Evolutionary conservation across 2,888 invertebrate species (phyloP), one percentile per base, ranked within the genome.

Genomic region (Electrophaes corylata): DNA sequence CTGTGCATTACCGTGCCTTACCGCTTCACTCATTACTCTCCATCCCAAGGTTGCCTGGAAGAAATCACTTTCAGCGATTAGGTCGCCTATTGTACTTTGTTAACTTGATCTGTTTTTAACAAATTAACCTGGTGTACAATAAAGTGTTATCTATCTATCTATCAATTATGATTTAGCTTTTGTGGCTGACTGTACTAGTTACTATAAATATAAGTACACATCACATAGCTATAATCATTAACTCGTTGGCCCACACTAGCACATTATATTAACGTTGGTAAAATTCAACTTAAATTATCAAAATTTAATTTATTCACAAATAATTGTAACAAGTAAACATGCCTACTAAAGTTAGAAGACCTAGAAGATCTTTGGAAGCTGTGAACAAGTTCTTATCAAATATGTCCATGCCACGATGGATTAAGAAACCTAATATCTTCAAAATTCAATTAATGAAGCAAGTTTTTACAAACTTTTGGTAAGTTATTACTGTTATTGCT

Each of bases 391-490:
- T 52, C 11, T 10, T 44, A 5, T 29, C 14, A 0, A 29, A 14
- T 8, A 11, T 39, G 10, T n/a, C 46, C 0, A 40, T 40, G 20
- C 40, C 40, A 2, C 19, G 33, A 0, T 45, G 45, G 29, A 4
- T 46, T 4, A 53, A 40, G 14, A 45, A 20, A 31, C 45, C 37
- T 5, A 39, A 14, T 1, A 20, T 53, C 11, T 12, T 46, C 3
- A 53, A 31, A 31, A 5, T 53, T 4, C 10, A 31, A 31, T 18
- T 46, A 3, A 31, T 53, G 31, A 53, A 53, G 45, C 11, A 18
- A 31, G 20, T 29, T 8, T 18, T 33, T 16, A 6, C 12, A 18
- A 46, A 14, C 14, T 16, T 46, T 40, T 53, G 53, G 53, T 54
- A 26, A 54, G 47, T 49, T 12, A 6, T 33, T n/a, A 11, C 14